Evolutionary conservation across 2,888 invertebrate genomes (phyloP).

Genomic region (Mesorhabditis spiculigera): DNA sequence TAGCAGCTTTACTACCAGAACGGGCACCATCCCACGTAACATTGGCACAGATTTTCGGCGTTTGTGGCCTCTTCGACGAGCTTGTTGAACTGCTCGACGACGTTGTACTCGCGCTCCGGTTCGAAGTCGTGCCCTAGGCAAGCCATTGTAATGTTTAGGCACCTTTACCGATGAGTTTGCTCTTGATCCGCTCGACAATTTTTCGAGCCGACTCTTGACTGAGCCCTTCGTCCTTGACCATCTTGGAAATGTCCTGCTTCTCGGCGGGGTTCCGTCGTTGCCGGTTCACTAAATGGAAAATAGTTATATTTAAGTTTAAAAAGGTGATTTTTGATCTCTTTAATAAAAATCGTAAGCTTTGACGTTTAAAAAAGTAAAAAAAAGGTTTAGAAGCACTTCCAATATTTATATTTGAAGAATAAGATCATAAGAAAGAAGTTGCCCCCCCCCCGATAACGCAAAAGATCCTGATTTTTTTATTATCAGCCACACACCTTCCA

Average conservation of each 20-base stretch:
- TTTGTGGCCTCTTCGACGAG: slow-evolving; percentile 93
- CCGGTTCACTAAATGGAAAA: slow-evolving; percentile 10
- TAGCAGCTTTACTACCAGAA: slow-evolving; percentile 47
- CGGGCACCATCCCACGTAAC: slow-evolving; percentile 70
- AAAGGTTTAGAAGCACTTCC: too few species aligned
- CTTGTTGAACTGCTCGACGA: slow-evolving; percentile 84
- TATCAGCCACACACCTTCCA: slow-evolving; percentile 62
- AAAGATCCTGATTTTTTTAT: not conserved
- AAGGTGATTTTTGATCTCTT: too few species aligned
- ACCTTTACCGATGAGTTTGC: slow-evolving; percentile 41
- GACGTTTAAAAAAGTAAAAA: too few species aligned
- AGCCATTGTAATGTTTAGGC: slow-evolving; percentile 8
- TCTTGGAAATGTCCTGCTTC: slow-evolving; percentile 17
- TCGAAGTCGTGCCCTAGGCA: slow-evolving; percentile 39
- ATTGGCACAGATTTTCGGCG: slow-evolving; percentile 90
- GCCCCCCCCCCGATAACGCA: too few species aligned
- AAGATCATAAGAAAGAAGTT: not conserved
- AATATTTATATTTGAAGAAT: too few species aligned
- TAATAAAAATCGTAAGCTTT: too few species aligned
- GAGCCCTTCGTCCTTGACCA: slow-evolving; percentile 20
- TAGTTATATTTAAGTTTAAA: too few species aligned
- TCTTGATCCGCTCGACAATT: slow-evolving; percentile 44
- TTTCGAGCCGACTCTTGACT: slow-evolving; percentile 16
- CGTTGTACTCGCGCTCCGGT: slow-evolving; percentile 62
- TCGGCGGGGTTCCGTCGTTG: slow-evolving; percentile 19